Base-by-base conservation (phyloP, 1,140 invertebrate genomes). In the Hycleus cichorii region DNA sequence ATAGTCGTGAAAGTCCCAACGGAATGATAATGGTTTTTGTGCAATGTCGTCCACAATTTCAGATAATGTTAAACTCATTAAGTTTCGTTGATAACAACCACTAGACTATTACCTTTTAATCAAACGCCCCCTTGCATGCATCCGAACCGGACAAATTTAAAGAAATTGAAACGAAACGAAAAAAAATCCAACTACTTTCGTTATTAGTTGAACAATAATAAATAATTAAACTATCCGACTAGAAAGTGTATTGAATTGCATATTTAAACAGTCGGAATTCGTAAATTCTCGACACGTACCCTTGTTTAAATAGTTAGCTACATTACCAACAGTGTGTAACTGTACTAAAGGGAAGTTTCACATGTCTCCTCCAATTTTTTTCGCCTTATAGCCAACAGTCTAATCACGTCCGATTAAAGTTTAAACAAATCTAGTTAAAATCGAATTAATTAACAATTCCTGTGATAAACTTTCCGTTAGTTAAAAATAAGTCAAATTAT, bases 281-380 rank as follows among this genome's bases (percentile, higher is more conserved):
- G 27, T 43, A 18, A 49, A 60, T 60, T 60, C 59, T 45, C 27
- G 24, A 40, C 59, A 60, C 59, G 59, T 60, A 39, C 39, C 27
- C 42, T 60, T 60, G 52, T 53, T 60, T 56, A 60, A 51, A 47
- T 46, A 57, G 59, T 57, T 60, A 60, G 59, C 57, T 56, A 57
- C 53, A 60, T 60, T 60, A 60, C 48, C 39, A 48, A 45, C 58
- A 27, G 12, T n/a, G n/a, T n/a, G n/a, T 10, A 27, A 47, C 18
- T 47, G n/a, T 7, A 26, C 10, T 10, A 47, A 47, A 42, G 40
- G 40, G 5, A 42, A 42, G 5, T 32, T 32, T 32, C 32, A 32
- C 32, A 32, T 32, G 7, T 32, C 4, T 32, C 0, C 7, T 32
- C 1, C 3, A 32, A 32, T 32, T 32, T 32, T 7, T 32, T 32